phyloP scores from a whole-genome alignment of 2,888 invertebrate genomes.

The Gymnoscelis rufifasciata region DNA sequence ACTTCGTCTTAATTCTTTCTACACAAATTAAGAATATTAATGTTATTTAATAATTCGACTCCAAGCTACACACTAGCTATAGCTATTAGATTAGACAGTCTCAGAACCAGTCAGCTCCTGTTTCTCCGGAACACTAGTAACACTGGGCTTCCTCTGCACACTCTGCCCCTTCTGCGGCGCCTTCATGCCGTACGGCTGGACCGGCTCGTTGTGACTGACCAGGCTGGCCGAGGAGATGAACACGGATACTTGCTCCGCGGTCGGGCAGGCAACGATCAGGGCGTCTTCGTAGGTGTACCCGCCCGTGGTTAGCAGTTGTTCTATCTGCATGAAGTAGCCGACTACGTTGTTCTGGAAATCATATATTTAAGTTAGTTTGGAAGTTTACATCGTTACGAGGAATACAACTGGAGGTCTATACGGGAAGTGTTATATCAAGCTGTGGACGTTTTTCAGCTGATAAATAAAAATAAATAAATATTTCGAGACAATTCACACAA shows the following conservation, averaged over 20 bases:
- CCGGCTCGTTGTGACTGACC: conserved; percentile 69
- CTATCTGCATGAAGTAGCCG: conserved; percentile 90
- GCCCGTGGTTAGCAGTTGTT: conserved; percentile 84
- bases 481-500: too few species aligned
- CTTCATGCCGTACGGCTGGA: conserved; percentile 68
- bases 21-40: too few species aligned
- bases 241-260: conserved; percentile 95
- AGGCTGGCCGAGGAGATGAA: conserved; percentile 89
- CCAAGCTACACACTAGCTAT: too few species aligned
- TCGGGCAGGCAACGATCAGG: conserved; percentile 92
- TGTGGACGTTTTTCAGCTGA: too few species aligned
- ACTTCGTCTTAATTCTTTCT: too few species aligned
- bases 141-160: conserved; percentile 54
- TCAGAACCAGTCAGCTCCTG: conserved; percentile 21
- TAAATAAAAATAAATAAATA: too few species aligned
- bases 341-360: conserved; percentile 89
- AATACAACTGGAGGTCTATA: too few species aligned
- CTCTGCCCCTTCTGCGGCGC: conserved; percentile 39
- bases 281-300: conserved; percentile 90
- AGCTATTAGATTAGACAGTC: not conserved
- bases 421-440: too few species aligned
- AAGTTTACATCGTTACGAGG: not conserved
- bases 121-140: conserved; percentile 42
- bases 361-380: not conserved
- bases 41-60: too few species aligned